Conservation (phyloP, 2,888 invertebrate species). For the Spodoptera exigua region DNA sequence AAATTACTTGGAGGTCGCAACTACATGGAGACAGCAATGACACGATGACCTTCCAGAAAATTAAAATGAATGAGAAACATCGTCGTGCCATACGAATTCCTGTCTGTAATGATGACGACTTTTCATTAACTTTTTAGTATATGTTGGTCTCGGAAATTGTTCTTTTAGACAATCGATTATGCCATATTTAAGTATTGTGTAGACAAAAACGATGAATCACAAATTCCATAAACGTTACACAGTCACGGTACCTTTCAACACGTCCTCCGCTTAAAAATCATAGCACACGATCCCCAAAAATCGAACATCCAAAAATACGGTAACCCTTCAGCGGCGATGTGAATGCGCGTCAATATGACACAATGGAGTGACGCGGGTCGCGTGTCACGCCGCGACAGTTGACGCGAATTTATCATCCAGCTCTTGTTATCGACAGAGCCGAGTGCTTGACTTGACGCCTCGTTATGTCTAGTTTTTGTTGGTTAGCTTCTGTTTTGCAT, state of each 20-base stretch:
- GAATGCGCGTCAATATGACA: conserved; percentile 67
- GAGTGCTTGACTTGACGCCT: conserved; percentile 52
- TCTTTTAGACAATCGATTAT: not conserved
- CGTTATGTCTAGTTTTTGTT: conserved; percentile 44
- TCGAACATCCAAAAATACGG: conserved; percentile 62
- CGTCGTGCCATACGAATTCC: too few relatives aligned
- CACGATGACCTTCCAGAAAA: not conserved
- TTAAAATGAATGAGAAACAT: not conserved
- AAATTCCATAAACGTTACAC: conserved; percentile 14
- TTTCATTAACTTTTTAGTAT: too few relatives aligned
- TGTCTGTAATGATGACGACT: too few relatives aligned
- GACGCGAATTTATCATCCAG: conserved; percentile 74
- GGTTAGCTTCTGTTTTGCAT: conserved; percentile 22
- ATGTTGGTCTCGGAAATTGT: too few relatives aligned
- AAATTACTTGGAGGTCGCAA: conserved; percentile 1
- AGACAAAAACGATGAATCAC: not conserved
- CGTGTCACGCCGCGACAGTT: conserved; percentile 56
- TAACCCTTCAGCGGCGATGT: conserved; percentile 62
- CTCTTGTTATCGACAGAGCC: conserved; percentile 73
- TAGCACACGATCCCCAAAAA: conserved; percentile 51
- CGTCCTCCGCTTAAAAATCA: conserved; percentile 43
- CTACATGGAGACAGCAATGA: not conserved
- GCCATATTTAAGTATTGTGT: not conserved
- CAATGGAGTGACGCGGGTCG: conserved; percentile 73
- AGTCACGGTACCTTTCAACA: conserved; percentile 22